Conservation (phyloP, 37 sponge, comb jelly and placozoan species). For the Petrosia ficiformis region DNA sequence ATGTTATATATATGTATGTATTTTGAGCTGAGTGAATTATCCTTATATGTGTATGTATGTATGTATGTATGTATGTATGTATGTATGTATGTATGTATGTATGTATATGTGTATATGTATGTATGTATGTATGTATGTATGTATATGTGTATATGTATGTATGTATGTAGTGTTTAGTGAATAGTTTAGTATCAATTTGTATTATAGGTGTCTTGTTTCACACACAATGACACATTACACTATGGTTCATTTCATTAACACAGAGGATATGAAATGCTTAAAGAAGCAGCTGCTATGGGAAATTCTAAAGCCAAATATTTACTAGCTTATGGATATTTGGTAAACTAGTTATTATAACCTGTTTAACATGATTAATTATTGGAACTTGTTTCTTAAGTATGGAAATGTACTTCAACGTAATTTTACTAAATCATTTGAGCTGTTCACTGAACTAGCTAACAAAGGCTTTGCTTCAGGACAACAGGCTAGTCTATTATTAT, state of each 20-base stretch:
- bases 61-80: no score
- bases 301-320: conserved; percentile 51
- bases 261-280: conserved; percentile 48
- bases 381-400: conserved; percentile 32
- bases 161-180: not conserved
- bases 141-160: not conserved
- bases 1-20: no score
- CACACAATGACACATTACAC: not conserved
- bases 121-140: not conserved
- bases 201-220: not conserved
- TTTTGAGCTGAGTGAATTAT: no score
- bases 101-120: not conserved
- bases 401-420: conserved; percentile 52
- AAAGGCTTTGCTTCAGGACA: conserved; percentile 81
- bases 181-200: not conserved
- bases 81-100: not conserved
- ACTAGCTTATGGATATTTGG: conserved; percentile 62
- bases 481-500: no score
- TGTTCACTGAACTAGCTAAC: conserved; percentile 69
- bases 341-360: conserved; percentile 16
- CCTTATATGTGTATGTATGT: no score
- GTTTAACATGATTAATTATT: not conserved
- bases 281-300: conserved; percentile 37
- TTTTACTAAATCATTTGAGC: conserved; percentile 73
- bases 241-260: not conserved